Evolutionary conservation across 2,113 vertebrate species (phyloP).

Genomic region (Oostethus manadensis): DNA sequence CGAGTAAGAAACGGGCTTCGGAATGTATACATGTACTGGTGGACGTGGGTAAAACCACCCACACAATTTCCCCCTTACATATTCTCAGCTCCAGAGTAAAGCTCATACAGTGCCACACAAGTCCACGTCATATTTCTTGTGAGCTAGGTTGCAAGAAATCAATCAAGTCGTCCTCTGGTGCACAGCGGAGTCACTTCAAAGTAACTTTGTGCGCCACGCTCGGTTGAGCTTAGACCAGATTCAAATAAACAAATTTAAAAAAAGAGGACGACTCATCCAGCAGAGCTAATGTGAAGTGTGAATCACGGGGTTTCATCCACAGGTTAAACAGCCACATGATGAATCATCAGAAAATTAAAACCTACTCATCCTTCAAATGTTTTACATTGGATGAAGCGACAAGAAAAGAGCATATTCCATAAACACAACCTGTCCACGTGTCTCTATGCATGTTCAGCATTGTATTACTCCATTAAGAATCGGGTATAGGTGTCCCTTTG

Average conservation of each 20-base stretch:
- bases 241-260: neutral
- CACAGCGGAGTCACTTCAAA: neutral
- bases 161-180: conserved; percentile 3
- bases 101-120: neutral
- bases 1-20: too few species aligned
- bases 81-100: neutral
- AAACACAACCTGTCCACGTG: too few species aligned
- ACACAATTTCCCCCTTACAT: neutral
- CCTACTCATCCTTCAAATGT: neutral
- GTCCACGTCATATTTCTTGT: neutral
- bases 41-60: neutral
- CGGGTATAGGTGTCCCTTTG: too few species aligned
- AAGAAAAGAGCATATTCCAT: too few species aligned
- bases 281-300: neutral
- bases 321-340: neutral
- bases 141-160: neutral
- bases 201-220: neutral
- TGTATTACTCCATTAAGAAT: too few species aligned
- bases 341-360: neutral
- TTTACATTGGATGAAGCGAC: too few species aligned
- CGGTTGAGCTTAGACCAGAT: neutral
- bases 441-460: too few species aligned
- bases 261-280: neutral
- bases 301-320: neutral
- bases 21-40: neutral